Percentiles rank a stretch among this genome's conserved stretches.
Conservation (phyloP, 2,113 vertebrate species). For the Prolemur simus region DNA sequence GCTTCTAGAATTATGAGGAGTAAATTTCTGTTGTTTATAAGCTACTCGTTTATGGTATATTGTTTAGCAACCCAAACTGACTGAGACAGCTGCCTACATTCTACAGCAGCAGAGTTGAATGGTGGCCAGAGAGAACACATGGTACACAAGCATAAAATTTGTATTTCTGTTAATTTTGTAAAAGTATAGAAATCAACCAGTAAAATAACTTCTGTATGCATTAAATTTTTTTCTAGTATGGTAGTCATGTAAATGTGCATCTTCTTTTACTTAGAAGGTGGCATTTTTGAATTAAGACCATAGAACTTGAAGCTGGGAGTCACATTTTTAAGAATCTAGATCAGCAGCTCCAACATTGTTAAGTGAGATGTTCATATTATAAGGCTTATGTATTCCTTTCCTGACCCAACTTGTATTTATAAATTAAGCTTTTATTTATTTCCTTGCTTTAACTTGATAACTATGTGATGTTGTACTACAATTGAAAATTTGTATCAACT, state of each 20-base stretch:
- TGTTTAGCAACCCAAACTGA: accelerated
- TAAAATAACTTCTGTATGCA: background rate
- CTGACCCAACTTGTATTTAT: background rate
- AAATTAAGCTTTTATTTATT: background rate
- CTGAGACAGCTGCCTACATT: background rate
- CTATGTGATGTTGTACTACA: background rate
- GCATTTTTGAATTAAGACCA: background rate
- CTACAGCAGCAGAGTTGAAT: accelerated
- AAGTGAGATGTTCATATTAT: background rate
- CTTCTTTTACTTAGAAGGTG: background rate
- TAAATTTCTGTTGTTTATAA: background rate
- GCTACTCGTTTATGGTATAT: background rate
- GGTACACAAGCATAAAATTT: background rate
- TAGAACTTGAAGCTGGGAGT: background rate
- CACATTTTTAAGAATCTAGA: background rate
- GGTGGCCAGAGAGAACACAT: background rate
- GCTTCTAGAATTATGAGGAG: too few species aligned
- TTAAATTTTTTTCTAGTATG: background rate
- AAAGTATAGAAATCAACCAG: background rate
- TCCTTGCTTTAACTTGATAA: background rate
- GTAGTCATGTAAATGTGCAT: background rate
- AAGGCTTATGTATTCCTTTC: background rate
- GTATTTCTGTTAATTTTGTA: background rate
- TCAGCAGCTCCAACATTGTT: background rate
- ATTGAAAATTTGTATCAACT: background rate